Evolutionary conservation across 92 coral and sea anemone species (phyloP).

Genomic region (Parazoanthus swiftii): DNA sequence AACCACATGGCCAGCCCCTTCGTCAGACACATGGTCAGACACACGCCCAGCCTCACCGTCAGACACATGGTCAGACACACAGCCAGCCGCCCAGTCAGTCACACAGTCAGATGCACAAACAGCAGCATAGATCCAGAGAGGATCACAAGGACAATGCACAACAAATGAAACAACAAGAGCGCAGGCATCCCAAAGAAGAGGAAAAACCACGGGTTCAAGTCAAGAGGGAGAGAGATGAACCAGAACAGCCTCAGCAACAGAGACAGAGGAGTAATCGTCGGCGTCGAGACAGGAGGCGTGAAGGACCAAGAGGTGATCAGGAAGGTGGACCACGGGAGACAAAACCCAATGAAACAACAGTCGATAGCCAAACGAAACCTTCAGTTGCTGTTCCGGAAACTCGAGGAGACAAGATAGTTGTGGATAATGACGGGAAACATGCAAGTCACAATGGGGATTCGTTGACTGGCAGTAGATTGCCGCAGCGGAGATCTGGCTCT

Average conservation of each 20-base stretch:
- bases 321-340: not conserved
- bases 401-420: not conserved
- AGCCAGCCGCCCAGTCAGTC: not conserved
- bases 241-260: constrained; percentile 22
- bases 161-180: constrained; percentile 1
- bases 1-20: not conserved
- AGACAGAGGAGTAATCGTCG: constrained; percentile 27
- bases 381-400: not conserved
- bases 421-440: not conserved
- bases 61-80: too few relatives aligned
- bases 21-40: too few relatives aligned
- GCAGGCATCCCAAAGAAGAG: constrained; percentile 8
- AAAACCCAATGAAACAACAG: not conserved
- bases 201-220: not conserved
- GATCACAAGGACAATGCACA: not conserved
- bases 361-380: not conserved
- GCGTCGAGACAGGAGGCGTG: constrained; percentile 24
- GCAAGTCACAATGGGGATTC: not conserved
- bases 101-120: not conserved
- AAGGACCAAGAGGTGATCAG: not conserved
- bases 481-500: constrained; percentile 36
- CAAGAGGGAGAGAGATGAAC: constrained; percentile 1
- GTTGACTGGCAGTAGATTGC: constrained; percentile 2
- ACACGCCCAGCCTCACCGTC: too few relatives aligned
- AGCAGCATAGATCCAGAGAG: constrained; percentile 16